Percentiles rank a stretch among this genome's conserved stretches.
Conservation (phyloP, 2,113 vertebrate species). For the Sinocyclocheilus rhinocerous region DNA sequence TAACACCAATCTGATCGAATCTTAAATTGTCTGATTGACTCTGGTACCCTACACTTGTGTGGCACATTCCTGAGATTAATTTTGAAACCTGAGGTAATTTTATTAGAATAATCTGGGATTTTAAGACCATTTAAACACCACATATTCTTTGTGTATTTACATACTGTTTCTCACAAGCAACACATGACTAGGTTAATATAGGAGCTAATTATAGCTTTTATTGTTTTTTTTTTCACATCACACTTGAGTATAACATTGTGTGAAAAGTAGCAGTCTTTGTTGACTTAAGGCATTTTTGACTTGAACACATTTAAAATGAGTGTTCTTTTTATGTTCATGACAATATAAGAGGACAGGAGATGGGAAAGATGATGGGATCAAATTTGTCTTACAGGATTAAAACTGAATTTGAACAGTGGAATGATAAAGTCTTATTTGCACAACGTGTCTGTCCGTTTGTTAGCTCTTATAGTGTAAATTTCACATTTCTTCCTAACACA, state of each 20-base stretch:
- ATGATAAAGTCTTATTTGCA: not conserved
- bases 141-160: not conserved
- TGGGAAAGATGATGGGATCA: not conserved
- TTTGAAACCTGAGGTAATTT: not conserved
- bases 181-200: not conserved
- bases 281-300: not conserved
- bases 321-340: not conserved
- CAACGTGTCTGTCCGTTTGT: not conserved
- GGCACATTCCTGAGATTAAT: not conserved
- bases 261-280: not conserved
- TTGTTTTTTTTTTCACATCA: not conserved
- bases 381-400: slow-evolving; percentile 8
- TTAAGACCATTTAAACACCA: not conserved
- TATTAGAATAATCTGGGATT: not conserved
- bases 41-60: too few relatives aligned
- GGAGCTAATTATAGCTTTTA: not conserved
- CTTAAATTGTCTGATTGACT: too few relatives aligned
- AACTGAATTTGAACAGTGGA: not conserved
- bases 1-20: too few relatives aligned
- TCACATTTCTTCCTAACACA: not conserved
- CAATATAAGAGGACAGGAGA: not conserved
- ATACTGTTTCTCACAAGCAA: not conserved
- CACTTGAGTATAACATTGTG: not conserved
- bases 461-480: not conserved
- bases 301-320: not conserved